Conservation (phyloP, 2,888 invertebrate genomes). For the Andrena dorsata region DNA sequence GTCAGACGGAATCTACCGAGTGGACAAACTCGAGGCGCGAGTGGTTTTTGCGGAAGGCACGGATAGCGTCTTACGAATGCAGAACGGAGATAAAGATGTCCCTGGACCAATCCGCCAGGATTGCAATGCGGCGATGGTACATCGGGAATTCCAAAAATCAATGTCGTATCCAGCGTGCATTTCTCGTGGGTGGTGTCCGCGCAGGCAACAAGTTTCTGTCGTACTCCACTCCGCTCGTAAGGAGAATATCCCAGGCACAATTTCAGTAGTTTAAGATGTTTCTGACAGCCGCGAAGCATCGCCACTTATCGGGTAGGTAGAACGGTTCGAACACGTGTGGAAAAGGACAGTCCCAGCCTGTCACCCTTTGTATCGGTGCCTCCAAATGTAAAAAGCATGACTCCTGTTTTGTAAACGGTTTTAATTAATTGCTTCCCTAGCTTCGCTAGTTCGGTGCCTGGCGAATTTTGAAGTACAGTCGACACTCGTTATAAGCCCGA, state of each 20-base stretch:
- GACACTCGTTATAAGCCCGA: too few species aligned
- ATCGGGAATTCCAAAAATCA: slow-evolving; percentile 35
- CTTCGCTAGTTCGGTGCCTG: too few species aligned
- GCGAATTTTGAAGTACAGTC: too few species aligned
- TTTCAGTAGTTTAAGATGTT: slow-evolving; percentile 90
- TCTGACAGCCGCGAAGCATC: slow-evolving; percentile 93
- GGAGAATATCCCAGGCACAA: slow-evolving; percentile 21
- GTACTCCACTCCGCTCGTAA: slow-evolving; percentile 19
- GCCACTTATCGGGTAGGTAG: slow-evolving; percentile 97
- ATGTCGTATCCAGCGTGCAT: slow-evolving; percentile 22
- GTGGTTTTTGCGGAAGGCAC: not conserved
- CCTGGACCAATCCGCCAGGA: not conserved
- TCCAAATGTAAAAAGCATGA: slow-evolving; percentile 98
- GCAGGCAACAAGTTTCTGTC: slow-evolving; percentile 49
- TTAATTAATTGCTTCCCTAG: not conserved
- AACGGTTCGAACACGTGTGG: slow-evolving; percentile 98
- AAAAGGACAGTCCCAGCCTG: slow-evolving; percentile 99
- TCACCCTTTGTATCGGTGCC: slow-evolving; percentile 95
- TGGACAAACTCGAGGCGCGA: not conserved
- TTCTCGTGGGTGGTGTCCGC: slow-evolving; percentile 13
- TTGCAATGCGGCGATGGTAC: not conserved
- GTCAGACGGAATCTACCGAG: not conserved
- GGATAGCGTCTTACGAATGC: not conserved
- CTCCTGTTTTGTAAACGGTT: slow-evolving; percentile 87
- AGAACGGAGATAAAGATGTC: not conserved